Evolutionary conservation across 2,797 vertebrate species (phyloP).

Genomic region (Onychomys torridus): DNA sequence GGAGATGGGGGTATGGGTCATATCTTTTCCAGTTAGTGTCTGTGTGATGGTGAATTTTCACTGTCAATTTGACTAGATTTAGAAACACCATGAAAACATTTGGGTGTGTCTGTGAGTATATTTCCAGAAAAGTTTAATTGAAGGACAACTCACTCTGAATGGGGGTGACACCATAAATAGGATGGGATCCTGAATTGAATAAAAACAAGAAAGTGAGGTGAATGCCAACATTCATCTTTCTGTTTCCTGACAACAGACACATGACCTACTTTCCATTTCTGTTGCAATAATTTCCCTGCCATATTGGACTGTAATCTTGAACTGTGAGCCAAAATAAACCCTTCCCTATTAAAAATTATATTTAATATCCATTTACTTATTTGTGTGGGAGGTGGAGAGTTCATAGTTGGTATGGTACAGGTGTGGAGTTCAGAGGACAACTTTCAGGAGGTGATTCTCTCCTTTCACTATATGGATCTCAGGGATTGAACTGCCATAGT

Average conservation of each 20-base stretch:
- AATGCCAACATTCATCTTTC: background rate
- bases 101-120: background rate
- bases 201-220: background rate
- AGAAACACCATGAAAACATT: background rate
- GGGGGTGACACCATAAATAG: background rate
- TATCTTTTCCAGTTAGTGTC: conserved; percentile 54
- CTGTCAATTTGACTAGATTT: too few species aligned
- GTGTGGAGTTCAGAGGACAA: background rate
- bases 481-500: background rate
- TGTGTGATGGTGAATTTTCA: background rate
- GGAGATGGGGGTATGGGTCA: background rate
- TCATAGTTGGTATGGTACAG: background rate
- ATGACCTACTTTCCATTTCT: background rate
- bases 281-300: background rate
- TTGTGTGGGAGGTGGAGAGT: background rate
- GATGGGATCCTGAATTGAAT: background rate
- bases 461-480: background rate
- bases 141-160: background rate
- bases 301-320: background rate
- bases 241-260: background rate
- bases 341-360: background rate
- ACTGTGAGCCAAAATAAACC: background rate
- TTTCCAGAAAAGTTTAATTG: background rate
- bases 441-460: background rate
- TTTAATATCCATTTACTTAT: background rate